Evolutionary conservation across 2,797 vertebrate species (phyloP), one percentile per base, ranked within the genome.

Genomic region (Epinephelus awoara): DNA sequence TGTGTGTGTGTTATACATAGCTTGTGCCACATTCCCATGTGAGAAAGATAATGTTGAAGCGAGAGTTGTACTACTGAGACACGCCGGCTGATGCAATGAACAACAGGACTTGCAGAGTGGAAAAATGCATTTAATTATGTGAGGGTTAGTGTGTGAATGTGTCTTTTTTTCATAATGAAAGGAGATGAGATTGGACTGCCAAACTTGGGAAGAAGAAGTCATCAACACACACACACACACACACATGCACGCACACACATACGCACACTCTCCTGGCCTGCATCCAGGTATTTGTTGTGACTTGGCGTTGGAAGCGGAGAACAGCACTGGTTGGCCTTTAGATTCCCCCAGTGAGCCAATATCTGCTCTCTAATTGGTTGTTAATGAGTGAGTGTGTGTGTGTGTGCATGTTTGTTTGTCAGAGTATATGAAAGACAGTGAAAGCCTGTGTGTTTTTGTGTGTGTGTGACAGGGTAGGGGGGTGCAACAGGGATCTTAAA

Each of bases 301-400:
- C 85, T 91, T 92, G 89, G 91, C 85, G 27, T 71, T 75, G 79
- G 75, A 88, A 79, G 79, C 68, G 44, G 83, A 79, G 80, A 82
- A 88, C 85, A 86, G 80, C 78, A 69, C 80, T 79, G 80, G 79
- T 82, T 92, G 92, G 88, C 91, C 92, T 94, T 94, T 94, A 73
- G 78, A 85, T 91, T 89, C 79, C 85, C 88, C 87, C 71, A 77
- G 87, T 79, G 90, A 87, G 91, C 90, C 91, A 92, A 93, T 91
- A 90, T 92, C 89, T 90, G 85, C 84, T 89, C 90, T 90, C 89
- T 94, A 95, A 95, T 94, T 94, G 91, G 91, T 90, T 88, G 88
- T 91, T 95, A 94, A 96, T 93, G 92, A 94, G 85, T 67, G 77
- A 67, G 67, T 70, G 80, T 63, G 65, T 82, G 69, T 74, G 69